These are phyloP conservation scores for Dynastes grantii DNA, from an alignment of 2,888 invertebrate genomes.

Conservation along the genomic window DNA sequence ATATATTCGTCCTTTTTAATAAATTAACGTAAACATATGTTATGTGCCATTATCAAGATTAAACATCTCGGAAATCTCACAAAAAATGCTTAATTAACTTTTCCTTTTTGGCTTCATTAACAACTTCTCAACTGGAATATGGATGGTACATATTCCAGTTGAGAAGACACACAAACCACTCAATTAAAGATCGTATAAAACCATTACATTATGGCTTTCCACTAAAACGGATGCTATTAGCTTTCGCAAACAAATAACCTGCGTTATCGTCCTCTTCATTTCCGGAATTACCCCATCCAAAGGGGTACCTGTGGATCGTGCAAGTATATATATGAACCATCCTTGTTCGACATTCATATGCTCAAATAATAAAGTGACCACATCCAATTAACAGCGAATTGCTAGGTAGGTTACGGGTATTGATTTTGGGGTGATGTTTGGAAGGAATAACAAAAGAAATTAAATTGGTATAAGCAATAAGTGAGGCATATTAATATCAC, in stretches of 20 bases:
- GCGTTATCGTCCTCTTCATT: slow-evolving; percentile 5
- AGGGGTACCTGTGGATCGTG: background rate
- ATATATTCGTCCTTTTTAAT: no score
- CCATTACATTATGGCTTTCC: background rate
- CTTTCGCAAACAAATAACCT: background rate
- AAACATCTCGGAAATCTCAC: no score
- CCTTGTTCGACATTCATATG: background rate
- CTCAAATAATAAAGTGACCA: background rate
- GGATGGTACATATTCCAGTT: no score
- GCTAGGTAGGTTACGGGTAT: slow-evolving; percentile 7
- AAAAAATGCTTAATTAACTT: no score
- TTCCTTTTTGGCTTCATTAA: no score
- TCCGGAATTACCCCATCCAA: background rate
- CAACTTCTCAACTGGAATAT: no score
- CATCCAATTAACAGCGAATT: background rate
- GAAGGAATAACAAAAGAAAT: background rate
- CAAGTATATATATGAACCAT: slow-evolving; percentile 13
- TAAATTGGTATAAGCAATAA: background rate
- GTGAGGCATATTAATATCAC: background rate
- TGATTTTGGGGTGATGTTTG: background rate
- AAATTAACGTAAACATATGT: no score
- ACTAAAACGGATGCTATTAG: slow-evolving; percentile 7
- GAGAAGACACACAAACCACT: background rate
- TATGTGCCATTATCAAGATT: no score
- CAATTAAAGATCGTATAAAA: background rate